Evolutionary conservation across 2,113 vertebrate species (phyloP), one percentile per base, ranked within the genome.

Genomic region (Corythoichthys intestinalis): DNA sequence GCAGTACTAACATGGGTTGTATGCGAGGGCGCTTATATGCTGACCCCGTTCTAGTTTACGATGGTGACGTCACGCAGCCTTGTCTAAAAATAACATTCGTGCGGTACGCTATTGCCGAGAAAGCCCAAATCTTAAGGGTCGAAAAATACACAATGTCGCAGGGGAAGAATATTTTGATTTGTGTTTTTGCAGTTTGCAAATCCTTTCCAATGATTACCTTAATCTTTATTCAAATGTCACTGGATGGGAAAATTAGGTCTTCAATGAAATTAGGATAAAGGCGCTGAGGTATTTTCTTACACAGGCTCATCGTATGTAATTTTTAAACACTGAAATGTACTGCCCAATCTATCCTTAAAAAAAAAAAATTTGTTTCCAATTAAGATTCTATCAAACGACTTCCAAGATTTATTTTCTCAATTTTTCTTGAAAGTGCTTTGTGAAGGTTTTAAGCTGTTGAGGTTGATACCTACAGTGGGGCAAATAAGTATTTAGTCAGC

Each of bases 401-500:
- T n/a, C 20, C 15, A 65, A 63, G 54, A 37, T 44, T 65, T 49
- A 67, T 54, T 58, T 60, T 56, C 71, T 58, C 34, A 0, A 66
- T 57, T 69, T 76, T 20, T 41, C 90, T 78, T 78, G 93, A 88
- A 79, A 74, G 57, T 28, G 87, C 72, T 20, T 15, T 78, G 65
- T 37, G 85, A 88, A 66, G 89, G 72, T 52, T 88, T 79, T 65
- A 77, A 91, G 63, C 90, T 78, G 2, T 74, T 85, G 65, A 87
- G 53, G 37, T 57, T 76, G 28, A 81, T 44, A 28, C 57, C 83
- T 76, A 28, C 20, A 28, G 20, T 28, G 20, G 20, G 20, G 20
- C 20, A 28, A 28, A 28, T 28, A 28, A 28, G 20, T 28, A 28
- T 28, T 28, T 28, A 28, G 20, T 28, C 20, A 28, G 20, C 20